Conservation (phyloP, 2,113 vertebrate genomes). For the Prionailurus bengalensis region DNA sequence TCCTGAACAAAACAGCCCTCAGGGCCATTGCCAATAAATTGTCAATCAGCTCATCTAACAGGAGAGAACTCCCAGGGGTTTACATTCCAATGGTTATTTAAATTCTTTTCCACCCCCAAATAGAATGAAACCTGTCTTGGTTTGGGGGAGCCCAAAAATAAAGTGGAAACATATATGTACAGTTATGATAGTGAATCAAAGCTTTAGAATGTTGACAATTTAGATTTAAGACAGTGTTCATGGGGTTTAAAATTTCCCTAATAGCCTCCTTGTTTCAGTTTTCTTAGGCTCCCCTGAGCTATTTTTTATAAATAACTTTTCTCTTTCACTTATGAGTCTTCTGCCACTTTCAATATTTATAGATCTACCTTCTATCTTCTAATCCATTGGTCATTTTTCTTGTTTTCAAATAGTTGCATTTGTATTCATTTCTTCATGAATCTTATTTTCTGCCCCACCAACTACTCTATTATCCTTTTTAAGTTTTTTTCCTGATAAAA, state of each 20-base stretch:
- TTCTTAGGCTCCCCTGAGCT: background rate
- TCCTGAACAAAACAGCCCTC: background rate
- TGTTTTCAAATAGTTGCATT: background rate
- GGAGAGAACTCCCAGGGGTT: background rate
- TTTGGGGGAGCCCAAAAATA: background rate
- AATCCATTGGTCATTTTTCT: constrained; percentile 30
- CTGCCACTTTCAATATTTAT: background rate
- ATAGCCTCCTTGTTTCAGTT: background rate
- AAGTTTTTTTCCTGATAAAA: constrained; percentile 1
- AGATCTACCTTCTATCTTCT: constrained; percentile 29
- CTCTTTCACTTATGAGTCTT: background rate
- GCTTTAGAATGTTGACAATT: background rate
- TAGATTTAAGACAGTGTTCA: background rate
- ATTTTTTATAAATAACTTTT: background rate
- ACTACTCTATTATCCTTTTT: background rate
- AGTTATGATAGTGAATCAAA: background rate
- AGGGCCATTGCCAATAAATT: background rate
- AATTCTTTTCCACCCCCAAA: background rate
- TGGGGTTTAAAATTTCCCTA: background rate
- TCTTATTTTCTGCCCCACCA: constrained; percentile 53
- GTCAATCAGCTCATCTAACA: background rate
- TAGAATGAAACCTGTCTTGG: background rate
- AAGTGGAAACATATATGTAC: background rate
- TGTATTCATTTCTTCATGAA: constrained; percentile 38
- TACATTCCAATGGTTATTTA: background rate